Base-by-base conservation (phyloP, 1,140 invertebrate genomes). In the Asbolus verrucosus region DNA sequence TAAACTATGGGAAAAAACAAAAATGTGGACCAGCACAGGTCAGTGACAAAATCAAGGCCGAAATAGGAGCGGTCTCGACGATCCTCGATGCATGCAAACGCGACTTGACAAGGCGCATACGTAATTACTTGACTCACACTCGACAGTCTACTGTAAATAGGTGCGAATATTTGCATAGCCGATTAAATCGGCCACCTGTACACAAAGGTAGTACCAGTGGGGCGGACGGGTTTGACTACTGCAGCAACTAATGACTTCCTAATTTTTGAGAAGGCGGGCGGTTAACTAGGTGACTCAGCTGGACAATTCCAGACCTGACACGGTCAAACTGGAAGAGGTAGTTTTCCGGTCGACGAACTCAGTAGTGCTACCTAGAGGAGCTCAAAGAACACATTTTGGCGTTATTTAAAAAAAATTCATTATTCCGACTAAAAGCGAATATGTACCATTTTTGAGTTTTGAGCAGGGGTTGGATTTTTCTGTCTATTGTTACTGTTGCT, bases 11-110 rank as follows among this genome's bases (percentile, higher is more conserved):
- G 62, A 70, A 69, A 70, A 60, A 46, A n/a, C n/a, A n/a, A 41
- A 36, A 62, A 38, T 62, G 60, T 62, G 31, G 31, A 36, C 30
- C 36, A 62, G 60, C 18, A 41, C 70, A 65, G 71, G 71, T 72
- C 71, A 72, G 54, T 72, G 67, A 60, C 61, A 68, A 59, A 69
- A 65, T 54, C 43, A 72, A 65, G 59, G 67, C 9, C 43, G 62
- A 63, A 33, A 21, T 65, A 39, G 67, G 71, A 66, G 66, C 59
- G 66, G 71, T 62, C 65, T 46, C 15, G 27, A n/a, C 16, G 8
- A 13, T 16, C 11, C 41, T 66, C 13, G n/a, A n/a, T 61, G 71
- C 67, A 72, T 72, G 54, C 61, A 65, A 67, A 33, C 36, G 33
- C 24, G 4, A 46, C 65, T n/a, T n/a, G 18, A 67, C 14, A 67